These are phyloP conservation scores for Mnemiopsis leidyi DNA, from an alignment of 37 sponge, comb jelly and placozoan species.

Conservation along the genomic window DNA sequence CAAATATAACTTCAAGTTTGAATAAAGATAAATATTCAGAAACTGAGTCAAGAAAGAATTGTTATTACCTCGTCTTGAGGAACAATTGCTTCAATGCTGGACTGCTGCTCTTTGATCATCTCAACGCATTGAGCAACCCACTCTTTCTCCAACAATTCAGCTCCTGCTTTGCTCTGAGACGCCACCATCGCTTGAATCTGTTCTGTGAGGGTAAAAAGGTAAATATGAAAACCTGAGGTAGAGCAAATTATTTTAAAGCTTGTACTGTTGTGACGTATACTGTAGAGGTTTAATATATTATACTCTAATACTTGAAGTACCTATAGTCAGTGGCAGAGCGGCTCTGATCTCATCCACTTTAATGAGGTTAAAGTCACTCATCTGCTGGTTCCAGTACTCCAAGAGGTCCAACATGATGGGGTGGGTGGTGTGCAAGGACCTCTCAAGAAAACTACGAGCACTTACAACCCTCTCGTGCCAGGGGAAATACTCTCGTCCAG, in stretches of 20 bases:
- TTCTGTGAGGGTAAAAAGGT: background rate
- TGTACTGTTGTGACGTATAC: too few species aligned
- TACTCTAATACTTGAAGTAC: background rate
- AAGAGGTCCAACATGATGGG: conserved; percentile 45
- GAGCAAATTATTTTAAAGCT: too few species aligned
- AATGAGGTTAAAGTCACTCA: conserved; percentile 30
- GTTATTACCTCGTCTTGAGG: conserved; percentile 25
- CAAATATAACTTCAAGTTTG: too few species aligned
- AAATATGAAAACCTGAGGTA: background rate
- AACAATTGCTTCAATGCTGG: background rate
- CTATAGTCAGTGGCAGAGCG: conserved; percentile 15
- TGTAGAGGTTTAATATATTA: too few species aligned
- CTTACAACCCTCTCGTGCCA: conserved; percentile 11
- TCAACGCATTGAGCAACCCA: conserved; percentile 11
- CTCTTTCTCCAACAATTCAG: background rate
- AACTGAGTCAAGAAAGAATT: background rate
- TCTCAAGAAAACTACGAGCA: background rate
- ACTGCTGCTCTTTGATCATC: background rate
- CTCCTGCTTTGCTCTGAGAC: conserved; percentile 49
- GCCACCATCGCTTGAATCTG: conserved; percentile 22
- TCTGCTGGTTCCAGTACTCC: conserved; percentile 16
- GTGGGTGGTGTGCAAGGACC: background rate
- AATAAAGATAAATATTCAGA: too few species aligned
- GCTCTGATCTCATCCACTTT: background rate
- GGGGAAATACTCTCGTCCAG: conserved; percentile 10